These are phyloP conservation scores for Acanthiza pusilla DNA, from an alignment of 2,797 vertebrate species.

Conservation along the genomic window DNA sequence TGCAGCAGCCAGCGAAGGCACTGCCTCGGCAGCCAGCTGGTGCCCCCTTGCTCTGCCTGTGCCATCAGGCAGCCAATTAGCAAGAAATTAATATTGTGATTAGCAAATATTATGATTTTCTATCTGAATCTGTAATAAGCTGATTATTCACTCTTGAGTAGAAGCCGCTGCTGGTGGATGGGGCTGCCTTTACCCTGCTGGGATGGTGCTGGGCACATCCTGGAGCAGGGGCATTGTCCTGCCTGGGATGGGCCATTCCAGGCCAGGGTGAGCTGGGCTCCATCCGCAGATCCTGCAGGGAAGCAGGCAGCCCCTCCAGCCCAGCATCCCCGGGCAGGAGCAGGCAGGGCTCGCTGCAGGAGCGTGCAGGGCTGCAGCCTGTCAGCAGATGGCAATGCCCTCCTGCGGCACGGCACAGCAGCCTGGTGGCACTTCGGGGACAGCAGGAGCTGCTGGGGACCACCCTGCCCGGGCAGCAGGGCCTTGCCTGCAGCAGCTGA, in stretches of 20 bases:
- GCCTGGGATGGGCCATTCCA: not conserved
- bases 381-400: conserved; percentile 61
- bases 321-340: not conserved
- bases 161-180: not conserved
- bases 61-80: conserved; percentile 58
- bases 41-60: conserved; percentile 46
- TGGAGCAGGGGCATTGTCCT: not conserved
- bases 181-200: not conserved
- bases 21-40: conserved; percentile 14
- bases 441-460: not conserved
- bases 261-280: not conserved
- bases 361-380: conserved; percentile 8
- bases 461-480: not conserved
- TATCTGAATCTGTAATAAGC: conserved; percentile 39
- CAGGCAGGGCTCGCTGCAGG: not conserved
- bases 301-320: not conserved
- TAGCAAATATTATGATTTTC: conserved; percentile 62
- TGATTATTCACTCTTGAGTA: conserved; percentile 36
- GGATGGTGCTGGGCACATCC: not conserved
- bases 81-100: conserved; percentile 61
- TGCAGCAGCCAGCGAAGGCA: not conserved
- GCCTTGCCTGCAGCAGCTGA: not conserved
- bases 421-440: not conserved
- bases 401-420: not conserved
- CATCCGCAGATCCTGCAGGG: not conserved